These are phyloP conservation scores for Epinephelus coioides DNA, from an alignment of 2,797 vertebrate genomes.

Conservation along the genomic window DNA sequence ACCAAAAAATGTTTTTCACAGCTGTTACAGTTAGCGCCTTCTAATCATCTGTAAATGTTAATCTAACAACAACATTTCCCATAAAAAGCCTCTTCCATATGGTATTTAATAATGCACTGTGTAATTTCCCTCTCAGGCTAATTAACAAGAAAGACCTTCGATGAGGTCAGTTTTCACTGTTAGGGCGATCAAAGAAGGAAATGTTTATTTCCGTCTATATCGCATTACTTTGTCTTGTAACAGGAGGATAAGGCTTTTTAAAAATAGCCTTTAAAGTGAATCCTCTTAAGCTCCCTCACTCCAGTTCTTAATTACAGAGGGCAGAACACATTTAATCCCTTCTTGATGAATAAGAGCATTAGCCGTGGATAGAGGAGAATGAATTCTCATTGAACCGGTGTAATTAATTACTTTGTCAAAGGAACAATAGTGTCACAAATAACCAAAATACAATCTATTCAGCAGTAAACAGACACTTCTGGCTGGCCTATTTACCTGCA, in stretches of 20 bases:
- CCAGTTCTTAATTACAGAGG: slow-evolving; percentile 79
- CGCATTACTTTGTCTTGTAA: slow-evolving; percentile 54
- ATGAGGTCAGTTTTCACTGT: slow-evolving; percentile 37
- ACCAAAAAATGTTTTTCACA: slow-evolving; percentile 18
- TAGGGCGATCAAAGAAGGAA: slow-evolving; percentile 40
- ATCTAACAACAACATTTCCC: background rate
- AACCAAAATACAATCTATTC: slow-evolving; percentile 14
- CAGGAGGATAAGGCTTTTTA: slow-evolving; percentile 49
- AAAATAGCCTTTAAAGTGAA: slow-evolving; percentile 70
- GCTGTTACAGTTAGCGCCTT: background rate
- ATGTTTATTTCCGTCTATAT: slow-evolving; percentile 47
- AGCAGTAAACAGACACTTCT: background rate
- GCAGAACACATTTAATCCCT: slow-evolving; percentile 77
- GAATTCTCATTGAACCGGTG: slow-evolving; percentile 43
- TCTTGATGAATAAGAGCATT: slow-evolving; percentile 79
- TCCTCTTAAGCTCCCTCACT: slow-evolving; percentile 69
- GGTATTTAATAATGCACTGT: slow-evolving; percentile 6
- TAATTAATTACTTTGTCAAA: slow-evolving; percentile 60
- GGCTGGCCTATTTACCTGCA: background rate
- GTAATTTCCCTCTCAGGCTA: slow-evolving; percentile 9
- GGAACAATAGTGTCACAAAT: slow-evolving; percentile 30
- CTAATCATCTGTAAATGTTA: background rate
- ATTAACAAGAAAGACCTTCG: slow-evolving; percentile 36
- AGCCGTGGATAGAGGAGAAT: slow-evolving; percentile 46
- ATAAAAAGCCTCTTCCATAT: background rate